Evolutionary conservation across 2,113 vertebrate species (phyloP).

Genomic region (Hippoglossus stenolepis): DNA sequence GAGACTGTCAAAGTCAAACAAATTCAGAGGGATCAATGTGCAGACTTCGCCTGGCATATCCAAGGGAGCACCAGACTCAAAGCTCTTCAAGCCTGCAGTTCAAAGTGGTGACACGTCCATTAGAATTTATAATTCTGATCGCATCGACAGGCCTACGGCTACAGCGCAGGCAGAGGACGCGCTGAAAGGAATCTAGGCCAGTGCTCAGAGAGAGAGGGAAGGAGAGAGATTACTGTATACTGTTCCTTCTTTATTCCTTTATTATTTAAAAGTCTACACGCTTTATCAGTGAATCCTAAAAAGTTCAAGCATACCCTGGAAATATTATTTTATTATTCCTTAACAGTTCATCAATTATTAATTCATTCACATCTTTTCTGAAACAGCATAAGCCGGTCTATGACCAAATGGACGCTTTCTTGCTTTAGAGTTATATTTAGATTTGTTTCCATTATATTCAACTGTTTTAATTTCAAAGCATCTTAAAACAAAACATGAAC

Average conservation of each 20-base stretch:
- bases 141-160: conserved; percentile 72
- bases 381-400: not conserved
- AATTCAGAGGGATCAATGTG: conserved; percentile 76
- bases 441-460: not conserved
- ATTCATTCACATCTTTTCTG: not conserved
- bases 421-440: not conserved
- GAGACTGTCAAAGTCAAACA: conserved; percentile 76
- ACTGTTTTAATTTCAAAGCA: not conserved
- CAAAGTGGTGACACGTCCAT: conserved; percentile 78
- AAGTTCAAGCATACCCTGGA: conserved; percentile 1
- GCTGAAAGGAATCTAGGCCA: conserved; percentile 71
- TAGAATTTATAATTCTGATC: conserved; percentile 79
- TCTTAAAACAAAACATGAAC: not conserved
- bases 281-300: not conserved
- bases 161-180: conserved; percentile 46
- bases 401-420: not conserved
- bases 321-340: not conserved
- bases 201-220: conserved; percentile 27
- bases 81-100: conserved; percentile 76
- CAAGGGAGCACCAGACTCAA: conserved; percentile 73
- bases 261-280: conserved; percentile 4
- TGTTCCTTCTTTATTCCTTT: conserved; percentile 6
- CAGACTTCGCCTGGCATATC: conserved; percentile 67
- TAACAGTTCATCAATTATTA: not conserved
- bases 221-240: conserved; percentile 28